Evolutionary conservation across 2,113 vertebrate species (phyloP), one percentile per base, ranked within the genome.

Genomic region (Oncorhynchus keta): DNA sequence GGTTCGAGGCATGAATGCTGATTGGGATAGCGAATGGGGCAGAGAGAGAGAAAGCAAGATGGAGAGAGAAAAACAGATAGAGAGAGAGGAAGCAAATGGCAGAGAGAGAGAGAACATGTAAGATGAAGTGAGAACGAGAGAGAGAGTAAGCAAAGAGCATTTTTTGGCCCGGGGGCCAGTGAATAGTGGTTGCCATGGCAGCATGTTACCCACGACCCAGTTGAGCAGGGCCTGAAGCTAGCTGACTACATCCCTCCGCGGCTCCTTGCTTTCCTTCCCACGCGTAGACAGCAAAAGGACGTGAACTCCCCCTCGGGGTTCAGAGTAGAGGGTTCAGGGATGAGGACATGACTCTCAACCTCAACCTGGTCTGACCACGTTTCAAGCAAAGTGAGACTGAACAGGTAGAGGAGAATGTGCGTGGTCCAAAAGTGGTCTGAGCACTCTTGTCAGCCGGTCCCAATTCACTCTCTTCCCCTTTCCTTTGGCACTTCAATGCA

Each of bases 181-280:
- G 74, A 95, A 95, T 90, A 94, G 92, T 91, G 88, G 95, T 98
- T 96, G 93, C 95, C 92, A 96, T 97, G 90, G 96, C 93, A 95
- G 92, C 94, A 85, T 88, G 95, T 95, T 97, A 96, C 93, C 94
- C 95, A 93, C 90, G 92, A 96, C 95, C 95, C 95, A 97, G 88
- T 93, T 93, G 93, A 94, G 87, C 91, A 77, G 89, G 85, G 89
- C 92, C 83, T 45, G 39, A 12, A 45, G 39, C 87, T 87, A 92
- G 94, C 91, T 89, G 92, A 92, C 92, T 84, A 76, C 88, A 88
- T 93, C 57, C 72, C 73, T 80, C 88, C 93, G 91, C 93, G 77
- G 93, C 90, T 89, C 86, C 88, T 90, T 85, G 92, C 51, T 18
- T 55, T 16, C 51, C 92, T 93, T 92, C 92, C 92, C 89, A 92